Evolutionary conservation across 1,140 invertebrate genomes (phyloP), one percentile per base, ranked within the genome.

Genomic region (Neodiprion pinetum): DNA sequence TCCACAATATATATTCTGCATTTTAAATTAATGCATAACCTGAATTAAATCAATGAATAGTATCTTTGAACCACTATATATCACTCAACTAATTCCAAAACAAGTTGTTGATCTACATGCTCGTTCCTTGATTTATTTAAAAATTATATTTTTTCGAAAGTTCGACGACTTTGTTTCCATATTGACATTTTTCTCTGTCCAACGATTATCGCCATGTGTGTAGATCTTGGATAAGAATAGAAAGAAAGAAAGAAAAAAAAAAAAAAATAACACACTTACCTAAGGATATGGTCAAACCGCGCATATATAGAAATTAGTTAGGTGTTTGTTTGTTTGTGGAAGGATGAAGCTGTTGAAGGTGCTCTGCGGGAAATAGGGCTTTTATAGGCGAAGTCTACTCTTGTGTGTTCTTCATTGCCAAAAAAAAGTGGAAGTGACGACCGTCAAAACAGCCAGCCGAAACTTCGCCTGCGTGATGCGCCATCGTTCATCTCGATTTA

Each of bases 281-380:
- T 69, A 69, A 47, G 14, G 40, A 69, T 69, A 47, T 7, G 21
- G 65, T 9, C 47, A 73, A 40, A 48, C 72, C 78, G 77, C 76
- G 72, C 76, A 83, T 40, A 3, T 40, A 40, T 71, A 78, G 75
- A 82, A 83, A 85, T 80, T 85, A 87, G 85, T 85, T 83, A 85
- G 84, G 28, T 83, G 75, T 88, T 84, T 88, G 81, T 88, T 86
- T 88, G 83, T 88, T 86, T 88, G 84, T 85, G 80, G 80, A 88
- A 95, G 94, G 94, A 95, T 84, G 94, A 95, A 91, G 94, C 93
- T 85, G 93, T 95, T 86, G 94, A 95, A 90, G 93, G 93, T 87
- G 93, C 94, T 85, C 92, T 95, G 88, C 92, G 92, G 90, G 94
- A 95, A 86, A 93, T 95, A 90, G 94, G 94, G 88, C 92, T 95